Percentiles rank a stretch among this genome's conserved stretches.
Conservation (phyloP, 2,797 vertebrate species). For the Bradypodion pumilum region DNA sequence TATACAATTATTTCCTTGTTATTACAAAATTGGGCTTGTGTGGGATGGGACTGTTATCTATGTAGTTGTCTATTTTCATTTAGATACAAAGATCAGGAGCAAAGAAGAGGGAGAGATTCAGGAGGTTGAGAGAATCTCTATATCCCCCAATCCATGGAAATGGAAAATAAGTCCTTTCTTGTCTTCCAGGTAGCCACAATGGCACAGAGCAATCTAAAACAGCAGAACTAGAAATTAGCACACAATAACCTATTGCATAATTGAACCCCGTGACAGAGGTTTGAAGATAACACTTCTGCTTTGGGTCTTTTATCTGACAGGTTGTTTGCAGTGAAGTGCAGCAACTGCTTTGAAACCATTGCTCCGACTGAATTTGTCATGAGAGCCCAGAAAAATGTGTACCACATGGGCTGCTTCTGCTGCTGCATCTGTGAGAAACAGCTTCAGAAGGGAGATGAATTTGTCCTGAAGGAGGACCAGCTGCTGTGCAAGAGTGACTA, state of each 20-base stretch:
- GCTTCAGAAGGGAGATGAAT: slow-evolving; percentile 93
- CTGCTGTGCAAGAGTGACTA: slow-evolving; percentile 91
- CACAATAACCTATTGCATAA: neutral
- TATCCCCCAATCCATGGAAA: neutral
- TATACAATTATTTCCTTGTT: too few relatives aligned
- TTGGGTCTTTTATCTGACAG: slow-evolving; percentile 68
- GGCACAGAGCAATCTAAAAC: rapidly evolving
- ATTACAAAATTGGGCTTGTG: neutral
- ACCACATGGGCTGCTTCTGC: slow-evolving; percentile 95
- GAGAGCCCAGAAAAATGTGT: slow-evolving; percentile 88
- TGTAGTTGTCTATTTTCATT: neutral
- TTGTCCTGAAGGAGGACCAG: slow-evolving; percentile 91
- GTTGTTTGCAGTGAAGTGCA: slow-evolving; percentile 89
- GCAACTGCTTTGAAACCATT: slow-evolving; percentile 86
- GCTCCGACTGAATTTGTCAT: slow-evolving; percentile 92
- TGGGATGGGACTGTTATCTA: neutral
- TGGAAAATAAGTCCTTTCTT: neutral
- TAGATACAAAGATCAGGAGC: neutral
- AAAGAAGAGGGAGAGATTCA: neutral
- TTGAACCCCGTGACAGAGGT: neutral
- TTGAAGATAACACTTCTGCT: neutral
- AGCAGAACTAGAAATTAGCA: rapidly evolving
- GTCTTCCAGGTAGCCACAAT: neutral
- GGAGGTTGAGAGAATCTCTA: too few relatives aligned
- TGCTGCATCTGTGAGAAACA: slow-evolving; percentile 90